A percentile compares a stretch with the other conserved stretches of the same genome.
Evolutionary conservation across 2,888 invertebrate species (phyloP).

Genomic region (Seladonia tumulorum): DNA sequence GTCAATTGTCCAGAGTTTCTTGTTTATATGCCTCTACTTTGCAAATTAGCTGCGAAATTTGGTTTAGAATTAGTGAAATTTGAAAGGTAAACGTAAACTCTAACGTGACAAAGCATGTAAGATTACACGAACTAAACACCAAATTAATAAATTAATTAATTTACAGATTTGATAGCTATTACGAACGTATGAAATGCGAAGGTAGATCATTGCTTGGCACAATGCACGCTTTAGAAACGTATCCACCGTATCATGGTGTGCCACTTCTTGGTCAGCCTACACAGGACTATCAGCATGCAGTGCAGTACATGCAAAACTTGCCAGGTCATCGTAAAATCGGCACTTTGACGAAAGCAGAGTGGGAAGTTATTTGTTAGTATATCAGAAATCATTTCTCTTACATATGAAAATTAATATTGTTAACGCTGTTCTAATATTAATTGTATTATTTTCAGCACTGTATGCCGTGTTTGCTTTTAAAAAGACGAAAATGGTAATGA

Average conservation of each 20-base stretch:
- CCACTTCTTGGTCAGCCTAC: slow-evolving; percentile 87
- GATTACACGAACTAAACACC: neutral
- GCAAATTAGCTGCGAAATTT: slow-evolving; percentile 89
- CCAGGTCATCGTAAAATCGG: slow-evolving; percentile 86
- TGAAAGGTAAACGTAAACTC: slow-evolving; percentile 84
- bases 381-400: slow-evolving; percentile 38
- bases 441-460: slow-evolving; percentile 86
- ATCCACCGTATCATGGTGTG: slow-evolving; percentile 87
- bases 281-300: slow-evolving; percentile 91
- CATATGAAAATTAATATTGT: slow-evolving; percentile 11
- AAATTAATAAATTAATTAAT: slow-evolving; percentile 10
- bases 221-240: slow-evolving; percentile 93
- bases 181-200: slow-evolving; percentile 87
- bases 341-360: slow-evolving; percentile 94
- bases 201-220: slow-evolving; percentile 88
- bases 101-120: neutral
- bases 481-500: slow-evolving; percentile 89
- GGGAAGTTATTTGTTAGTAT: slow-evolving; percentile 96
- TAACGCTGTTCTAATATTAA: slow-evolving; percentile 35
- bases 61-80: slow-evolving; percentile 89
- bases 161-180: slow-evolving; percentile 91
- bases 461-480: slow-evolving; percentile 94
- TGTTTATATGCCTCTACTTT: slow-evolving; percentile 95
- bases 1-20: slow-evolving; percentile 99
- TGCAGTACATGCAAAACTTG: slow-evolving; percentile 85